Evolutionary conservation across 2,113 vertebrate genomes (phyloP).

Genomic region (Gallinago jamesoni): DNA sequence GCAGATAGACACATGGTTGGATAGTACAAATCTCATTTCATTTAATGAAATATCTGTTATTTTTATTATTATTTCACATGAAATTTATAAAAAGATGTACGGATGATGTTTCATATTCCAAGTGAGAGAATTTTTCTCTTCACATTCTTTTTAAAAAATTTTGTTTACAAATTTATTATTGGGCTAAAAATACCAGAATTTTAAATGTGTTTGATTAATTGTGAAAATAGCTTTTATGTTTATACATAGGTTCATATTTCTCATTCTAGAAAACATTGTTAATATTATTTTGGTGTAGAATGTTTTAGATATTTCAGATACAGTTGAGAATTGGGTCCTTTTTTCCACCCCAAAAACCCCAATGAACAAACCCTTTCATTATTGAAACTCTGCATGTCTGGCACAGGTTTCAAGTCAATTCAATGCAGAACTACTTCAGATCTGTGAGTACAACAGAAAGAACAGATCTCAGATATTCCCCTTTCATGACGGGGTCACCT

Average conservation of each 20-base stretch:
- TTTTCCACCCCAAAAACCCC: background rate
- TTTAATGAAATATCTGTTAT: background rate
- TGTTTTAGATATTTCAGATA: background rate
- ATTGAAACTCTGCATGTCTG: background rate
- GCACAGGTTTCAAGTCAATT: background rate
- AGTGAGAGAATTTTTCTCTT: background rate
- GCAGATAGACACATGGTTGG: background rate
- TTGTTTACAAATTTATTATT: background rate
- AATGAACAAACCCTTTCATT: background rate
- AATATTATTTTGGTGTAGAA: background rate
- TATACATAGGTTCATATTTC: background rate
- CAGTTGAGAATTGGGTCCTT: background rate
- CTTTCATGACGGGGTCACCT: background rate
- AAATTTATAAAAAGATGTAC: background rate
- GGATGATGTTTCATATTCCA: background rate
- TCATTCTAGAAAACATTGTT: background rate
- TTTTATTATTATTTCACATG: background rate
- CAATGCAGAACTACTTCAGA: background rate
- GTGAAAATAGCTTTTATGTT: background rate
- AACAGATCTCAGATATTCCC: background rate
- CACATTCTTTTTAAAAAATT: background rate
- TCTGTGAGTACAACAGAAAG: background rate
- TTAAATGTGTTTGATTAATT: background rate
- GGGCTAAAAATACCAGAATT: background rate
- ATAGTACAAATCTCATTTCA: background rate